Evolutionary conservation across 2,113 vertebrate genomes (phyloP).

Genomic region (Archocentrus centrarchus): DNA sequence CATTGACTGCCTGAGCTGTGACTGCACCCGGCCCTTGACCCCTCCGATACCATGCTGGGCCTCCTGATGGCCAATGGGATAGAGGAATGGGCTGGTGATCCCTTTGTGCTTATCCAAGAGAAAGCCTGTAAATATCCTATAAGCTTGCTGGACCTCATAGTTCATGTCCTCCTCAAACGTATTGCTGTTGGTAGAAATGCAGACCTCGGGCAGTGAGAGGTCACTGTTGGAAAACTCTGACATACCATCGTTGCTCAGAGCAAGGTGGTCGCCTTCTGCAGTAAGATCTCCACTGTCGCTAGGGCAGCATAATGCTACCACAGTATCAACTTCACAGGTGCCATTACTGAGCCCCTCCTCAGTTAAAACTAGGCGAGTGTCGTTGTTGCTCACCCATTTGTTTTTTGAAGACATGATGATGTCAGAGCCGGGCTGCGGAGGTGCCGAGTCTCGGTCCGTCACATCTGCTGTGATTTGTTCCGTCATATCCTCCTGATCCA

Average conservation of each 20-base stretch:
- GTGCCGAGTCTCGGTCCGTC: slow-evolving; percentile 2
- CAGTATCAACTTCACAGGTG: slow-evolving; percentile 51
- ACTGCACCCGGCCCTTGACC: slow-evolving; percentile 41
- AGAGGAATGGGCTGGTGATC: slow-evolving; percentile 86
- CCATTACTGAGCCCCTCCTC: slow-evolving; percentile 66
- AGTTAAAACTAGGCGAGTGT: not conserved
- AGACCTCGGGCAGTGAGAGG: slow-evolving; percentile 73
- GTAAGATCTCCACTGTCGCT: slow-evolving; percentile 21
- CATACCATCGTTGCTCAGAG: slow-evolving; percentile 51
- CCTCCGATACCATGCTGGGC: slow-evolving; percentile 56
- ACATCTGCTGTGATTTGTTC: slow-evolving; percentile 49
- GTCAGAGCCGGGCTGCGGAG: slow-evolving; percentile 10
- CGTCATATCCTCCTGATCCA: slow-evolving; percentile 52
- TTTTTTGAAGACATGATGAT: slow-evolving; percentile 47
- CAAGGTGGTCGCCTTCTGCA: slow-evolving; percentile 35
- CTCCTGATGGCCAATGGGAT: slow-evolving; percentile 76
- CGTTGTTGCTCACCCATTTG: slow-evolving; percentile 39
- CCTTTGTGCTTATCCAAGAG: slow-evolving; percentile 90
- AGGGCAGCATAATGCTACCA: slow-evolving; percentile 31
- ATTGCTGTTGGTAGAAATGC: slow-evolving; percentile 65
- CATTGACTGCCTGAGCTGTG: slow-evolving; percentile 74
- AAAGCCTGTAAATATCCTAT: slow-evolving; percentile 90
- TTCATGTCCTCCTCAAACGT: slow-evolving; percentile 81
- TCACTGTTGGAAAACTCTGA: slow-evolving; percentile 73
- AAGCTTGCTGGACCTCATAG: slow-evolving; percentile 91